Conservation (phyloP, 2,797 vertebrate genomes). For the Ctenopoma multispine region DNA sequence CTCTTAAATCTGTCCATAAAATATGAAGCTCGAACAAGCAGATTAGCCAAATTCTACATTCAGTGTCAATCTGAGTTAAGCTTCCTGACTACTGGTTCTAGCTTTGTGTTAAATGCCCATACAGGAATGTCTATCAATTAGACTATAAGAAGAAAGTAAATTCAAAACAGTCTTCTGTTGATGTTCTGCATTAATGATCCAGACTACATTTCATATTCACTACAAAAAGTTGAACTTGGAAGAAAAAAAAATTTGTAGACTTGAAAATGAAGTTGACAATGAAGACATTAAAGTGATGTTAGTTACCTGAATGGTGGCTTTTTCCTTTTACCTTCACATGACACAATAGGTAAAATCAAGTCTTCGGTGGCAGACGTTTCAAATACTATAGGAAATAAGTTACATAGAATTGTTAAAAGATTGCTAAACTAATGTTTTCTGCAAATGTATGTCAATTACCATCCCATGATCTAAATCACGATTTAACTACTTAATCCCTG, state of each 20-base stretch:
- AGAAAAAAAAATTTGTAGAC: too few species aligned
- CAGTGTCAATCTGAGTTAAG: neutral
- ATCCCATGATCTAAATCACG: neutral
- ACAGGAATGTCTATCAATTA: neutral
- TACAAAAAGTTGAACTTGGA: too few species aligned
- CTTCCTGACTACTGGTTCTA: too few species aligned
- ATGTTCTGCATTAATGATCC: too few species aligned
- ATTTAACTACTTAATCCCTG: conserved; percentile 32
- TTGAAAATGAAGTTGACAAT: too few species aligned
- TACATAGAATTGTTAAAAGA: neutral
- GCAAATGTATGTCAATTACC: conserved; percentile 26
- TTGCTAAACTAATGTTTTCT: conserved; percentile 14
- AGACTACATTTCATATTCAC: too few species aligned
- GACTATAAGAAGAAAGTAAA: neutral
- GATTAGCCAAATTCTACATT: too few species aligned
- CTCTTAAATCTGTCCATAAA: too few species aligned
- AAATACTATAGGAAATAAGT: neutral
- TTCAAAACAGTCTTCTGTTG: too few species aligned
- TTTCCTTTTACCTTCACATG: neutral
- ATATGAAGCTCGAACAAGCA: too few species aligned
- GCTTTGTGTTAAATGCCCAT: neutral
- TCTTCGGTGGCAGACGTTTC: neutral
- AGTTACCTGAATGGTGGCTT: neutral
- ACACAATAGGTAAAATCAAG: neutral
- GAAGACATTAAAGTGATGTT: neutral